Percentiles rank a stretch among this genome's conserved stretches.
These are phyloP conservation scores for Cerceris ruficornis DNA, from an alignment of 2,888 invertebrate genomes.

Conservation along the genomic window DNA sequence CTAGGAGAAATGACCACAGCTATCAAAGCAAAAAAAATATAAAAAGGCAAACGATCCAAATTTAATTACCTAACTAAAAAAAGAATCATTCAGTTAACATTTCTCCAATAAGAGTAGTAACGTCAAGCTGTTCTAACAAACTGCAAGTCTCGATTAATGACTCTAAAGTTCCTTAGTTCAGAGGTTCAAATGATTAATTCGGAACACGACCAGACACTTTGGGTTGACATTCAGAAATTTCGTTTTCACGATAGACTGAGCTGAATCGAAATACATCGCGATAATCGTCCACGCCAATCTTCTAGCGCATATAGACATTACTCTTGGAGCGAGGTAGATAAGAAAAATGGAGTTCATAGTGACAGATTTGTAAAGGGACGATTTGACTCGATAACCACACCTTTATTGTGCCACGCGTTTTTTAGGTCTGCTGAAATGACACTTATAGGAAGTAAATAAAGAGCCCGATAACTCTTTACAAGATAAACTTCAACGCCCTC, in stretches of 20 bases:
- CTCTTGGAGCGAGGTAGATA: slow-evolving; percentile 23
- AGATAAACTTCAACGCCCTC: slow-evolving; percentile 23
- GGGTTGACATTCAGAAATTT: no score
- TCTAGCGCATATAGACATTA: slow-evolving; percentile 22
- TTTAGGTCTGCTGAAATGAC: slow-evolving; percentile 19
- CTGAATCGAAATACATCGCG: slow-evolving; percentile 6
- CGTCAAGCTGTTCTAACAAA: no score
- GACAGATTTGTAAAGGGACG: slow-evolving; percentile 26
- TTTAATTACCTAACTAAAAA: no score
- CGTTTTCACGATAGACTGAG: slow-evolving; percentile 5
- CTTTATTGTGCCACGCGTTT: slow-evolving; percentile 39
- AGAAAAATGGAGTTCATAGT: slow-evolving; percentile 32
- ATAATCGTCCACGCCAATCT: slow-evolving; percentile 27
- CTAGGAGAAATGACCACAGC: no score
- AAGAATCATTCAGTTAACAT: no score
- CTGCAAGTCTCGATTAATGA: no score
- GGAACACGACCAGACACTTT: no score
- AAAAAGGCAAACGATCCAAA: no score
- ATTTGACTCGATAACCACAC: slow-evolving; percentile 27
- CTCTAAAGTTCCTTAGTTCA: no score
- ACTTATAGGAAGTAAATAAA: slow-evolving; percentile 37
- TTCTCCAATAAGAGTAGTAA: no score
- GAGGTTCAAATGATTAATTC: no score
- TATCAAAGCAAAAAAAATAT: no score
- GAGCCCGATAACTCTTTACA: slow-evolving; percentile 33